Base-by-base conservation (phyloP, 2,888 invertebrate genomes). In the Pterostichus madidus region DNA sequence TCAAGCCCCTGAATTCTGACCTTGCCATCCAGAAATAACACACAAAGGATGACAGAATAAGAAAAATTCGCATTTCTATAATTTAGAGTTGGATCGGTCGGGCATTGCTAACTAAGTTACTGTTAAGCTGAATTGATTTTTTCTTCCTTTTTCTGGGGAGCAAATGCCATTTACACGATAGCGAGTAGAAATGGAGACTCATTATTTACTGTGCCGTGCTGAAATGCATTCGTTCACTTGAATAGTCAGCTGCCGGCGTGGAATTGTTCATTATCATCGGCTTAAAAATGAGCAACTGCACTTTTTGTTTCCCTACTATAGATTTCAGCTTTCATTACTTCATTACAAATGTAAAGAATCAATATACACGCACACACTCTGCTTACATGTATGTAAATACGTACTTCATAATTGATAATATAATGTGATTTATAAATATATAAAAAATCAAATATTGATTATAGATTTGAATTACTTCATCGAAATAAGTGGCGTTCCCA, bases 61-160 rank as follows among this genome's bases (percentile, higher is more conserved):
- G 49, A 49, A 13, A 13, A 49, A 49, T 49, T 49, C 49, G 13
- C 49, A 49, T 49, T 49, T 49, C 49, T 64, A 32, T 64, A 64
- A 64, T 31, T 64, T 35, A 64, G 35, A 64, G 32, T 31, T 24
- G 31, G 64, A 64, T 64, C 64, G 64, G 31, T 64, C 35, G 35
- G 35, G 64, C n/a, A 64, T 31, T 32, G 64, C 64, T 64, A 64
- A 64, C 64, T 64, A 64, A 64, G 35, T 64, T 64, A 31, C 64
- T 35, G 32, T 64, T 35, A 35, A 64, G 17, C 35, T 64, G 64
- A 64, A 64, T 64, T 64, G 64, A 64, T 64, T 31, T 31, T 59
- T 10, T 59, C 59, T 31, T 24, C 15, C 15, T 24, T 64, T 64
- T 64, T 31, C 31, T 31, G n/a, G 64, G 17, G 11, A 64, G 24